These are phyloP conservation scores for Acromyrmex echinatior DNA, from an alignment of 1,140 invertebrate genomes.

Conservation along the genomic window DNA sequence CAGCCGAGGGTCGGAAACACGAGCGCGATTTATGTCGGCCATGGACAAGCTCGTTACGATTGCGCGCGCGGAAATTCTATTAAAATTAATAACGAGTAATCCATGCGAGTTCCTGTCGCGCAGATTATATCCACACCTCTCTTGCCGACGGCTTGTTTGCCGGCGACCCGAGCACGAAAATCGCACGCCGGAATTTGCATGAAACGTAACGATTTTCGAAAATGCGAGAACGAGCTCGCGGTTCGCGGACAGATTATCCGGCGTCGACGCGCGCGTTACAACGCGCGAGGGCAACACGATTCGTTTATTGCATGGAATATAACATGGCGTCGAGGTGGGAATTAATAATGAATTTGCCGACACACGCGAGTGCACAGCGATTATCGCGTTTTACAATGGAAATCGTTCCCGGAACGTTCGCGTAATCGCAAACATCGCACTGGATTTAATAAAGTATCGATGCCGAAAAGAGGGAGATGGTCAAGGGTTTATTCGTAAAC, in stretches of 20 bases:
- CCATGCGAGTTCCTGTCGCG: conserved; percentile 34
- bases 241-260: conserved; percentile 58
- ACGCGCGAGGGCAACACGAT: conserved; percentile 23
- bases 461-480: conserved; percentile 22
- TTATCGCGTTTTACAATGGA: conserved; percentile 72
- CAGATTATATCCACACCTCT: conserved; percentile 57
- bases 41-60: conserved; percentile 54
- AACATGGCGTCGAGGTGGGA: conserved; percentile 58
- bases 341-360: conserved; percentile 70
- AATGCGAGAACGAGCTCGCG: conserved; percentile 31
- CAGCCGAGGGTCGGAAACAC: background rate
- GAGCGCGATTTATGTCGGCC: background rate
- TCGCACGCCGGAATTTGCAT: conserved; percentile 45
- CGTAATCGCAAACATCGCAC: conserved; percentile 65
- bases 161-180: conserved; percentile 52
- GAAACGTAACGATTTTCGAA: conserved; percentile 66
- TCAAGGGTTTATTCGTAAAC: conserved; percentile 1
- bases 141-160: conserved; percentile 26
- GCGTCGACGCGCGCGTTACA: conserved; percentile 1
- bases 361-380: conserved; percentile 39
- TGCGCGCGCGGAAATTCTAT: conserved; percentile 64
- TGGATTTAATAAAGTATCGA: conserved; percentile 64
- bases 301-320: conserved; percentile 74
- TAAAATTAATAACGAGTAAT: conserved; percentile 74
- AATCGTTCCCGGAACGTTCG: conserved; percentile 58